phyloP scores from a whole-genome alignment of 2,888 invertebrate genomes.

The Matsumyia berberina region DNA sequence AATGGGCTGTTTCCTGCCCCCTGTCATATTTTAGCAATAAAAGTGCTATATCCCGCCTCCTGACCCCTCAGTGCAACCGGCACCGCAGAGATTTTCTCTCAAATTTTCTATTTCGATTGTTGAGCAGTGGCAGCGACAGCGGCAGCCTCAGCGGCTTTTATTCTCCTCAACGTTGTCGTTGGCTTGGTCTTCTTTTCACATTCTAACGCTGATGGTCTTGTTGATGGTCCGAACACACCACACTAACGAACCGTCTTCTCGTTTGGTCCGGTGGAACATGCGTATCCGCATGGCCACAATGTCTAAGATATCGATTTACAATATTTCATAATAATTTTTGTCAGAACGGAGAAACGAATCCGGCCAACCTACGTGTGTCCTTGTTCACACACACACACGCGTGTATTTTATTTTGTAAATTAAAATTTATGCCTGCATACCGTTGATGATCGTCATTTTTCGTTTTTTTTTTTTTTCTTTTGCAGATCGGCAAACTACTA shows the following conservation, averaged over 20 bases:
- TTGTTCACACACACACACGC: constrained; percentile 54
- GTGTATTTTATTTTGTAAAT: constrained; percentile 65
- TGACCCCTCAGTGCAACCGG: constrained; percentile 10
- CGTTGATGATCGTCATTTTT: constrained; percentile 61
- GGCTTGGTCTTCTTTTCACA: too few species aligned
- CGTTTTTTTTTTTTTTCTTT: constrained; percentile 69
- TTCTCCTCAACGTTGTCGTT: neutral
- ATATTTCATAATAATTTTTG: constrained; percentile 77
- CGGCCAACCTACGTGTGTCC: constrained; percentile 71
- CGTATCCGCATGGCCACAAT: constrained; percentile 52
- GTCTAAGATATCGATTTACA: constrained; percentile 73
- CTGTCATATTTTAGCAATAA: constrained; percentile 75
- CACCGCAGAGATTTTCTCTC: constrained; percentile 52
- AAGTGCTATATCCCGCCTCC: constrained; percentile 53
- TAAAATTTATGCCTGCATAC: constrained; percentile 62
- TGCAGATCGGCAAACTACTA: constrained; percentile 95
- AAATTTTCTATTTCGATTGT: constrained; percentile 49
- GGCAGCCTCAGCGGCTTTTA: constrained; percentile 8
- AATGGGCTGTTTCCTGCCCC: constrained; percentile 61
- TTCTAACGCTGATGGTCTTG: constrained; percentile 47
- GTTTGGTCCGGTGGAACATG: constrained; percentile 59
- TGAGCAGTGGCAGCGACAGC: too few species aligned
- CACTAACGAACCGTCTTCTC: constrained; percentile 60
- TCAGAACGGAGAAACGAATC: constrained; percentile 35
- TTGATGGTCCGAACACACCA: constrained; percentile 27